Evolutionary conservation across 1,140 invertebrate genomes (phyloP).

Genomic region (Caenorhabditis brenneri): DNA sequence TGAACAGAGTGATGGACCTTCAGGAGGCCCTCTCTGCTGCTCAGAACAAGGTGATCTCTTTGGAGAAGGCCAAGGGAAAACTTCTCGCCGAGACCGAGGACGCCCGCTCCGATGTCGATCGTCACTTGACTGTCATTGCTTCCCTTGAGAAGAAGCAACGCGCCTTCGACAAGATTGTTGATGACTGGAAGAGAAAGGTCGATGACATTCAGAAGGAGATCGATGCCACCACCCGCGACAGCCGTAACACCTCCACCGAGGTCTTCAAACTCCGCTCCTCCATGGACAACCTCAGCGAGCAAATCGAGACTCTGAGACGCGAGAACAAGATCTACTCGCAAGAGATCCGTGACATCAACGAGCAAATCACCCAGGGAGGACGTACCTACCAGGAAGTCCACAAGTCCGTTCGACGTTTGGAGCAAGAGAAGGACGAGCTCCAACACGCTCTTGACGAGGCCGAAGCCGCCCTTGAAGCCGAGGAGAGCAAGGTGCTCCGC

Average conservation of each 20-base stretch:
- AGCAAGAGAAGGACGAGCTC: constrained; percentile 78
- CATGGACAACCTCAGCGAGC: constrained; percentile 89
- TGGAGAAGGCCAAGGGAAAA: constrained; percentile 96
- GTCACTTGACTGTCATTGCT: constrained; percentile 52
- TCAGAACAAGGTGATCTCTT: constrained; percentile 90
- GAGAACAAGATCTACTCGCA: constrained; percentile 86
- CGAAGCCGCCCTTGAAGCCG: constrained; percentile 94
- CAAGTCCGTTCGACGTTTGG: constrained; percentile 93
- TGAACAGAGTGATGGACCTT: constrained; percentile 94
- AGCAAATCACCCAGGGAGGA: constrained; percentile 96
- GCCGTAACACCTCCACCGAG: constrained; percentile 97
- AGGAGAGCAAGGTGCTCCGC: constrained; percentile 94
- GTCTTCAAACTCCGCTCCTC: constrained; percentile 96
- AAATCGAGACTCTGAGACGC: constrained; percentile 90
- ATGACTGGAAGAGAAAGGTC: constrained; percentile 98
- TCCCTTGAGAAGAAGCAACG: constrained; percentile 98
- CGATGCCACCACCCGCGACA: constrained; percentile 96
- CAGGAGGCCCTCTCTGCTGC: constrained; percentile 95
- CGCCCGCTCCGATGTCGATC: constrained; percentile 81
- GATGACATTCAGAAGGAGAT: constrained; percentile 93
- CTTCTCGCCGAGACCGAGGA: constrained; percentile 95
- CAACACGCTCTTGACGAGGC: constrained; percentile 79
- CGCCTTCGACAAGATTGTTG: constrained; percentile 97
- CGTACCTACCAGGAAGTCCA: constrained; percentile 81
- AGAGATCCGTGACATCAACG: constrained; percentile 91